A percentile compares a stretch with the other conserved stretches of the same genome.
These are phyloP conservation scores for Matsumyia berberina DNA, from an alignment of 2,888 invertebrate species.

Conservation along the genomic window DNA sequence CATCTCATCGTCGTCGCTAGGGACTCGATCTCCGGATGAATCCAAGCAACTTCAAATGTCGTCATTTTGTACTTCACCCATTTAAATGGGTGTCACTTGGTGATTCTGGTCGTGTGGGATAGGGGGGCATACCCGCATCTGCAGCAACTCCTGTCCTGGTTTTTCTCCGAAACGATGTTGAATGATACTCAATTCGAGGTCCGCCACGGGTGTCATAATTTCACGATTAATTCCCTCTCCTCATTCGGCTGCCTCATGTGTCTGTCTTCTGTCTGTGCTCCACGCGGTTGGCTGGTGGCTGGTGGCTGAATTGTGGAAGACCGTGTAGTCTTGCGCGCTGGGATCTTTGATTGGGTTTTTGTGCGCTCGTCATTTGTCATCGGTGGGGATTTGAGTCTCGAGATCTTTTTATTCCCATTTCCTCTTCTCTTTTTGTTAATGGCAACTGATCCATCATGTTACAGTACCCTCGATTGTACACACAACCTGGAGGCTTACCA, in stretches of 20 bases:
- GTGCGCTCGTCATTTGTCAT: slow-evolving; percentile 76
- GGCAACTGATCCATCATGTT: slow-evolving; percentile 76
- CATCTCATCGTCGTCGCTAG: slow-evolving; percentile 70
- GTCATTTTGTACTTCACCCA: slow-evolving; percentile 68
- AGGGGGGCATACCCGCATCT: not conserved
- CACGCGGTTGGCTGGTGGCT: slow-evolving; percentile 55
- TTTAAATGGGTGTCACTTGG: slow-evolving; percentile 72
- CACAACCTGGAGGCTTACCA: slow-evolving; percentile 75
- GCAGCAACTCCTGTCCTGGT: slow-evolving; percentile 46
- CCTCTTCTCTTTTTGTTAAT: slow-evolving; percentile 74
- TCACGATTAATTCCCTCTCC: slow-evolving; percentile 75
- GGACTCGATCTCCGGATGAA: slow-evolving; percentile 37
- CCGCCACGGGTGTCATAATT: slow-evolving; percentile 77
- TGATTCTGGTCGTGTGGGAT: slow-evolving; percentile 28
- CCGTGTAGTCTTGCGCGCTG: slow-evolving; percentile 52
- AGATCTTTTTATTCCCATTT: slow-evolving; percentile 74
- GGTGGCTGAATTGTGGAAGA: slow-evolving; percentile 55
- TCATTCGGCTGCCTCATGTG: slow-evolving; percentile 72
- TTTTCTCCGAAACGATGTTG: slow-evolving; percentile 66
- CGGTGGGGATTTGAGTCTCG: slow-evolving; percentile 74
- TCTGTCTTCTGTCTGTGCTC: slow-evolving; percentile 70
- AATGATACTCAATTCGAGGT: slow-evolving; percentile 71
- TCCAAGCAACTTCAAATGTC: slow-evolving; percentile 44
- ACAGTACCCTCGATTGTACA: slow-evolving; percentile 60
- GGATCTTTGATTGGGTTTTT: slow-evolving; percentile 76